Conservation (phyloP, 2,888 invertebrate species). For the Nephrotoma flavescens region DNA sequence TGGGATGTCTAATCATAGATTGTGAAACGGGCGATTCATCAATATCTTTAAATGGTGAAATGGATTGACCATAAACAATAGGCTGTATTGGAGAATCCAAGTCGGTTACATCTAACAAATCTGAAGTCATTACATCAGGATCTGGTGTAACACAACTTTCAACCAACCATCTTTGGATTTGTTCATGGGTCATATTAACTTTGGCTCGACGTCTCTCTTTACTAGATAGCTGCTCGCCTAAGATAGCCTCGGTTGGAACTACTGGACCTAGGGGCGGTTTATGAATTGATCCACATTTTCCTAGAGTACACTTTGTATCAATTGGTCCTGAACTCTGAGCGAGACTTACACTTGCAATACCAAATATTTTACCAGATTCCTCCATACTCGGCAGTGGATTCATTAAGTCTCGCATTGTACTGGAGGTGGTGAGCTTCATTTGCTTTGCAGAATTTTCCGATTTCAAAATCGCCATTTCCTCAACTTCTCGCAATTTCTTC, state of each 20-base stretch:
- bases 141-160: conserved; percentile 38
- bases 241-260: conserved; percentile 30
- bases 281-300: conserved; percentile 33
- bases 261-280: conserved; percentile 32
- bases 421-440: conserved; percentile 38
- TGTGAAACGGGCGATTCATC: background rate
- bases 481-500: conserved; percentile 3
- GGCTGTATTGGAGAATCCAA: conserved; percentile 23
- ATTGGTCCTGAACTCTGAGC: conserved; percentile 33
- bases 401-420: conserved; percentile 17
- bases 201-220: conserved; percentile 38
- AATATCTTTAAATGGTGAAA: conserved; percentile 19
- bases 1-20: background rate
- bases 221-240: conserved; percentile 29
- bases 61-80: conserved; percentile 24
- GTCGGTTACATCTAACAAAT: conserved; percentile 28
- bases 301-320: conserved; percentile 32
- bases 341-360: conserved; percentile 32
- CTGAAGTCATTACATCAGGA: conserved; percentile 29
- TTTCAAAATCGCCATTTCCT: conserved; percentile 7
- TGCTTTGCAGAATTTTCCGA: background rate
- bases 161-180: conserved; percentile 50
- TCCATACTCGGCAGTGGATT: conserved; percentile 33
- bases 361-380: conserved; percentile 33
- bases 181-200: conserved; percentile 53